Evolutionary conservation across 2,113 vertebrate genomes (phyloP), one percentile per base, ranked within the genome.

Genomic region (Rhagologus leucostigma): DNA sequence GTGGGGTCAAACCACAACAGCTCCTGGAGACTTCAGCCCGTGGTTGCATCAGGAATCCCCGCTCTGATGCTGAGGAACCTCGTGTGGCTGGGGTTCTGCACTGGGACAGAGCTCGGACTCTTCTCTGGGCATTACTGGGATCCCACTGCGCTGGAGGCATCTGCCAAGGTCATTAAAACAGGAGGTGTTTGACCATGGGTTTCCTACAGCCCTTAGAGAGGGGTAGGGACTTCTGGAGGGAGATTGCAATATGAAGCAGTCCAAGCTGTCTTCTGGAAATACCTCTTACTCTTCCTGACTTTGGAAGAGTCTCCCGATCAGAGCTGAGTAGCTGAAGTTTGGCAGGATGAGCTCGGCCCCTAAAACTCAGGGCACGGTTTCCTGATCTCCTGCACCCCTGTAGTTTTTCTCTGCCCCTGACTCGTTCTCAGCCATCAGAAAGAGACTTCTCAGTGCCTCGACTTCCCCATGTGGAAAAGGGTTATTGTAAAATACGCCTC

Each of bases 401-500:
- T 6, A 39, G 49, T 50, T 93, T 73, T 33, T 27, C 29, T 46
- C 65, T 64, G 56, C 26, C 65, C 59, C 55, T 68, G 44, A 67
- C 78, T 88, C 13, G 49, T 50, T 71, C 39, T 79, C 52, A 84
- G 9, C 77, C 74, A 60, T 46, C 50, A 90, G 64, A 73, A 79
- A 41, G 67, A 90, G 42, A n/a, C 30, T 96, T 49, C 83, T 83
- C 85, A 44, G 44, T 81, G 65, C 88, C 87, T 95, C 84, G 5
- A 27, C 60, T 84, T 93, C 75, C 67, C 82, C 27, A 5, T 27
- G 64, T 89, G 64, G 83, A 86, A 81, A 81, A 92, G 84, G 67
- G 68, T 90, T 90, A 95, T 94, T 93, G 92, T 96, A 92, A 96
- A 97, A 95, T 67, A 93, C 52, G 64, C 87, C 95, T 39, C 90